Evolutionary conservation across 2,888 invertebrate species (phyloP), one percentile per base, ranked within the genome.

Genomic region (Cotesia congregata): DNA sequence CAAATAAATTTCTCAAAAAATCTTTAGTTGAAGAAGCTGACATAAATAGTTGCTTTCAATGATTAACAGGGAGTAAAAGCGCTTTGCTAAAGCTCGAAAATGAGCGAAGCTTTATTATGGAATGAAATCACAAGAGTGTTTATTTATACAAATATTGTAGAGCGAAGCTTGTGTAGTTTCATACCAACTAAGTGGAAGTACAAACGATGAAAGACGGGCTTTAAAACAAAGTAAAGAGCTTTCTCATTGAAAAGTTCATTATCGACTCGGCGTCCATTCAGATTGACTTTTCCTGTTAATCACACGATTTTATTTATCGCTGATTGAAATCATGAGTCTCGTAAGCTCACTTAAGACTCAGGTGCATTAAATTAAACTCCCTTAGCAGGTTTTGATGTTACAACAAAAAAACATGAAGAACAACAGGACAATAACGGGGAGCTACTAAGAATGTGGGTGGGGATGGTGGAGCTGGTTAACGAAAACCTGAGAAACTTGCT

Each of bases 401-500:
- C 2, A 50, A 50, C 12, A 50, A 4, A 50, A 50, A 12, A 7
- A 50, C 50, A 50, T 9, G 9, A 50, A 4, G 0, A 50, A 9
- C 50, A 50, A 50, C 50, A 50, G 3, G 2, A 50, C 50, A 50
- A 50, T 12, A 2, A 50, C 50, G 50, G 50, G 4, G 3, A 30
- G 30, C 3, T 3, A 30, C 50, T 50, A 50, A 50, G 12, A 50
- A 50, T 50, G 12, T 7, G 12, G 50, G 30, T 30, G 30, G 4
- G 30, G 30, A 30, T 30, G 30, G 30, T 3, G 30, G 3, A 1
- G 12, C 38, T 67, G 20, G 9, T 38, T 39, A 6, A 15, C 30
- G 65, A 17, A 12, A 68, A 71, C 67, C 38, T 67, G 62, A 62
- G 67, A 73, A 78, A 77, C 77, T 77, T 78, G 74, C 78, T 74